Base-by-base conservation (phyloP, 64 coral and sea anemone species). In the Montipora capricornis region DNA sequence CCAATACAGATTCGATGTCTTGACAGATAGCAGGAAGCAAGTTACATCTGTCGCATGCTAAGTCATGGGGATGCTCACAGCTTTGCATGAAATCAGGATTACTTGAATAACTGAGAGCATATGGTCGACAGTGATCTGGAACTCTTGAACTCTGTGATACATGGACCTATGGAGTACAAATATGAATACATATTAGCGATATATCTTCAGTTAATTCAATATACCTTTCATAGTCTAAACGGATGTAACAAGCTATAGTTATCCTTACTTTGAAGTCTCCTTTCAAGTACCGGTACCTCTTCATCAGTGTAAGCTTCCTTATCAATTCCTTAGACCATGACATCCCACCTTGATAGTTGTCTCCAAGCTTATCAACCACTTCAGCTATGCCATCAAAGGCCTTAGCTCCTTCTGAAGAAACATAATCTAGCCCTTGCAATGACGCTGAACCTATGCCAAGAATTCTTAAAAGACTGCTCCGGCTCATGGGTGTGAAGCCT, bases 361-460 rank as follows among this genome's bases (percentile, higher is more conserved):
- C 71, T 20, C 71, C 71, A 74, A 74, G 20, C 8, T 74, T 74
- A 9, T 74, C 71, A 9, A 74, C 22, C 19, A 74, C 71, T 20
- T 74, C 26, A 24, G n/a, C 19, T 20, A 74, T 1, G 3, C 26
- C 71, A 4, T 74, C 71, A 74, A 19, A 74, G 24, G 71, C 19
- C 24, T 74, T 74, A 26, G 71, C 71, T 5, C 71, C 71, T n/a
- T 9, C 71, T 26, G 71, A n/a, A 24, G 19, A 74, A 20, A 74
- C 71, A 10, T 74, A 74, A 26, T 74, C 26, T 26, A 74, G 22
- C 19, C 71, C 71, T 74, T 74, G 71, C 19, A 74, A 26, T 24
- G 84, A 90, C 3, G 75, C 88, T 14, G 88, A 89, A 89, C 88
- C 62, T 46, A 89, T 52, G 8, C 22, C 37, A 37, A 89, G 74